Base-by-base conservation (phyloP, 35 echinoderm and acorn worm species). In the Holothuria glaberrima region DNA sequence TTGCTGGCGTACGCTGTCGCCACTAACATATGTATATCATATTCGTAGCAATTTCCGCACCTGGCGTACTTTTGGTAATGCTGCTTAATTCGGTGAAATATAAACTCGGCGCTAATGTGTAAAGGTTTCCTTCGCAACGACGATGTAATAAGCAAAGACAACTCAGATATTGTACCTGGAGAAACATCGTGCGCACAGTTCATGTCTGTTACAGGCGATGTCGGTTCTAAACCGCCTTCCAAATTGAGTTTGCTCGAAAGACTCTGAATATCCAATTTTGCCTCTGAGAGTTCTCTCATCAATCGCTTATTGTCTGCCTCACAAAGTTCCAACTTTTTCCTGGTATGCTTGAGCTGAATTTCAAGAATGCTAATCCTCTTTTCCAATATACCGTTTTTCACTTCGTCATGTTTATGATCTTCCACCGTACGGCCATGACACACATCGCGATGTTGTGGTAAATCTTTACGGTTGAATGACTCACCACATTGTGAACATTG, bases 1-100 rank as follows among this genome's bases (percentile, higher is more conserved):
- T 99, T 94, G 77, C 97, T 95, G 9, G 97, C 97, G 48, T 99
- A 99, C 10, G 97, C 93, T 9, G 96, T 98, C 6, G 96, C 93
- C 22, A 98, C 68, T 38, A 98, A 75, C 96, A 98, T 98, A 52
- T 98, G 96, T 26, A 98, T 93, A 63, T 98, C 96, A 52, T 98
- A 93, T 45, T 98, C 96, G 84, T 89, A 98, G 27, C 87, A 72
- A 5, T 80, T 85, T 10, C 96, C 96, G 30, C 96, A 98, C 24
- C 96, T 54, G 4, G 96, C 96, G 78, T 71, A 98, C 45, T 75
- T 94, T 45, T 98, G 93, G 71, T 98, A 98, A 58, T 87, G 88
- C 73, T 88, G 71, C 77, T 98, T 94, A 56, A 98, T 91, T 67
- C 90, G 91, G 67, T 59, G 82, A 74, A 98, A 98, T 58, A 94